These are phyloP conservation scores for Syngnathus rostellatus DNA, from an alignment of 2,797 vertebrate species.

Conservation along the genomic window DNA sequence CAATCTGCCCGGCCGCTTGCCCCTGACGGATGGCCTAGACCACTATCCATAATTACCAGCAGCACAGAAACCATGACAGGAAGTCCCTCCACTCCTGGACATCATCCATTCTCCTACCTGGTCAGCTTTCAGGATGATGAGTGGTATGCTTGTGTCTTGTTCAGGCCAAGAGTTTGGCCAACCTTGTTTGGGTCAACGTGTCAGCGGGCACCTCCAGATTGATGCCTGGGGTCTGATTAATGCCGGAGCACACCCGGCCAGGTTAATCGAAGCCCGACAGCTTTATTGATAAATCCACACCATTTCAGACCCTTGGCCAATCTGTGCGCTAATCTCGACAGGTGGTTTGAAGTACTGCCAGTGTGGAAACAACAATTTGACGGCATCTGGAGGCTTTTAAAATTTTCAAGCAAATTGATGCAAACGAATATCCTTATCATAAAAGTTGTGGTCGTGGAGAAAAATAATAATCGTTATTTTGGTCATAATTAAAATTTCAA, in stretches of 20 bases:
- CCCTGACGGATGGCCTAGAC: conserved; percentile 52
- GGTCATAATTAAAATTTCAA: too few species aligned
- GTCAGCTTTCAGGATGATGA: conserved; percentile 28
- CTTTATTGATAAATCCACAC: conserved; percentile 71
- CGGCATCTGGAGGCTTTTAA: conserved; percentile 10
- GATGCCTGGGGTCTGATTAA: conserved; percentile 63
- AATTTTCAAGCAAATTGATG: conserved; percentile 26
- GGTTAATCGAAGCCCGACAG: conserved; percentile 62
- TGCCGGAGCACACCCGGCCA: conserved; percentile 51
- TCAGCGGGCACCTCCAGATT: conserved; percentile 43
- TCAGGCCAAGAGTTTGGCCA: conserved; percentile 49
- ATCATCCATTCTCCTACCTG: conserved; percentile 17
- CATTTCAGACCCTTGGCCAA: conserved; percentile 30
- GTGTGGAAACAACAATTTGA: conserved; percentile 16
- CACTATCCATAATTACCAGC: conserved; percentile 65
- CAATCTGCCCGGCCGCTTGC: conserved; percentile 44
- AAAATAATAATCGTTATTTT: too few species aligned
- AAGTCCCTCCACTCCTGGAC: conserved; percentile 9
- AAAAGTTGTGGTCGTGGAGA: too few species aligned
- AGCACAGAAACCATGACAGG: conserved; percentile 12
- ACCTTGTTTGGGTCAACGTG: conserved; percentile 49
- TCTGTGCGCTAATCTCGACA: conserved; percentile 43
- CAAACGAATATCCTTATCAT: conserved; percentile 13
- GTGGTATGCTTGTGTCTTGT: conserved; percentile 11
- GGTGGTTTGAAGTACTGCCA: conserved; percentile 30